Base-by-base conservation (phyloP, 2,797 vertebrate genomes). In the Oryzias dopingdopingensis region DNA sequence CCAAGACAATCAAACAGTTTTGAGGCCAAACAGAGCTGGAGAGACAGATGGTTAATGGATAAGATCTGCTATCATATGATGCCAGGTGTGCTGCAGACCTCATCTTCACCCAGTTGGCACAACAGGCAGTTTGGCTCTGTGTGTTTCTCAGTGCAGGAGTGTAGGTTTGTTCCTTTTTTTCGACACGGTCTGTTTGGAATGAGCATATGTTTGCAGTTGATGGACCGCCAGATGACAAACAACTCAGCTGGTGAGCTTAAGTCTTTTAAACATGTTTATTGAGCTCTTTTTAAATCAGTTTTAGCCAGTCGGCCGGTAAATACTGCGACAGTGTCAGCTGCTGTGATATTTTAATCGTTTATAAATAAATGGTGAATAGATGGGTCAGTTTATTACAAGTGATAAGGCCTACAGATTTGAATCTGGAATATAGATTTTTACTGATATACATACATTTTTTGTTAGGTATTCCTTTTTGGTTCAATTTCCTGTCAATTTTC, bases 151-250 rank as follows among this genome's bases (percentile, higher is more conserved):
- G 26, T 16, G 46, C 22, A 29, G 26, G 2, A 24, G 52, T 50
- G 24, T 59, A 32, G 56, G 42, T 55, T 64, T 57, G 50, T 49
- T 62, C 62, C 32, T 37, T 70, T 8, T 60, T 59, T 68, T 55
- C 18, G 57, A 74, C 72, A 64, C 62, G 50, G 62, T 74, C 61
- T 49, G 59, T 74, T 82, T 83, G 70, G 77, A 64, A 72, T 49
- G 58, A 69, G 56, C 82, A 86, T 87, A 88, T 89, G 88, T 80
- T 74, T 32, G 70, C 66, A 77, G 78, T 85, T 89, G 88, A 87
- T 81, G 74, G 84, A 86, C 62, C 62, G 58, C 49, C 37, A 15
- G 65, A 66, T 50, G 74, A 37, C 46, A 76, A 72, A 63, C 47
- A 49, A 24, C 56, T 72, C 46, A 42, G 59, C 60, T 74, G 56